phyloP scores from a whole-genome alignment of 2,113 vertebrate genomes.

The Chitala chitala region DNA sequence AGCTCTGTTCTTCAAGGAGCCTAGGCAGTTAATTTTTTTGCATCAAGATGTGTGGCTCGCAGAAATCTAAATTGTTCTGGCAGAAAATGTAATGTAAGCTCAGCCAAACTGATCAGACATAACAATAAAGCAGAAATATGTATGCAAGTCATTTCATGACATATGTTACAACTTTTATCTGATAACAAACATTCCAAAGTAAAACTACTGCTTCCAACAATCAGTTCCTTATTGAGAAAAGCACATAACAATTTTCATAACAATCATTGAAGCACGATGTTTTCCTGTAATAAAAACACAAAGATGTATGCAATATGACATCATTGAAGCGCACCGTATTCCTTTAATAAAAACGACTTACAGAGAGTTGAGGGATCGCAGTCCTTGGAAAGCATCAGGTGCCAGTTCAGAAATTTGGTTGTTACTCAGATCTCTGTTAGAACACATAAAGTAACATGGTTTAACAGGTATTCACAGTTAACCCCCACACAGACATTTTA shows the following conservation, averaged over 20 bases:
- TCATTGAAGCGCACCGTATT: constrained; percentile 8
- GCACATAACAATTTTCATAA: no score
- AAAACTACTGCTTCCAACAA: no score
- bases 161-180: background rate
- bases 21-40: constrained; percentile 27
- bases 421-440: constrained; percentile 90
- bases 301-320: no score
- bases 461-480: background rate
- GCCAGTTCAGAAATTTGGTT: constrained; percentile 97
- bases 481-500: background rate
- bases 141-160: background rate
- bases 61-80: constrained; percentile 21
- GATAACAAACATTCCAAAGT: background rate
- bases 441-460: constrained; percentile 23
- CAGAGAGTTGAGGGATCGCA: constrained; percentile 96
- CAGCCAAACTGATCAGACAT: background rate
- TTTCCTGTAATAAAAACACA: no score
- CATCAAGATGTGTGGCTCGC: constrained; percentile 26
- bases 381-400: constrained; percentile 89
- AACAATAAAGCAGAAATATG: background rate
- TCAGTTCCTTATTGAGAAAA: no score
- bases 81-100: background rate
- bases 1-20: constrained; percentile 17
- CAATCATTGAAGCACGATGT: no score
- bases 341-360: constrained; percentile 63